Evolutionary conservation across 2,888 invertebrate genomes (phyloP), one percentile per base, ranked within the genome.

Genomic region (Parnassius orleans): DNA sequence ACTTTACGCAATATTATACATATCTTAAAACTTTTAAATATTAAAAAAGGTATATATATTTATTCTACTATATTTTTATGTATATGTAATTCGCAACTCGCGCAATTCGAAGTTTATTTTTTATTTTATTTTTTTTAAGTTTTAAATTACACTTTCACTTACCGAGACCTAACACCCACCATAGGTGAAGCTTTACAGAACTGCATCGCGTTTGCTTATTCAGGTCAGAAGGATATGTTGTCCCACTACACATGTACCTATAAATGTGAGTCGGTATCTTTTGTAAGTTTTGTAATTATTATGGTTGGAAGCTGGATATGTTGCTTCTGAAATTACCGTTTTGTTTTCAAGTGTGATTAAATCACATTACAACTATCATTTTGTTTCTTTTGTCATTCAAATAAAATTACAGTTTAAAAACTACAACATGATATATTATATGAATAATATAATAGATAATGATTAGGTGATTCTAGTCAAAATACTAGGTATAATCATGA

Each of bases 261-360:
- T 64, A 57, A 67, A 61, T 57, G 63, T 65, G 65, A 65, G 64
- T 72, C 73, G 72, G 72, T 75, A 75, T 68, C 68, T 76, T 78
- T 82, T 80, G 73, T 80, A 81, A 75, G 63, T 75, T 82, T 82
- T 81, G 74, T 79, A 80, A 73, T 60, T 76, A 72, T 67, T 69
- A 59, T 66, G 65, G 67, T 68, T 60, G 65, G 66, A 55, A 69
- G 71, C 68, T 58, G 65, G 65, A 70, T 64, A 63, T 72, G 43
- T 58, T 53, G 77, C 77, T 80, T 72, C 70, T 72, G 72, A 70
- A 69, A 76, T 77, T 75, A 78, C 77, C 74, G 75, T 78, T 76
- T 79, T 78, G 79, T 81, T 86, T 83, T 80, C 74, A 79, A 79
- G 70, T 76, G 88, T 90, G 90, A 90, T 90, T 89, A 88, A 89